phyloP scores from a whole-genome alignment of 1,140 invertebrate species.

The Scaptomyza montana region DNA sequence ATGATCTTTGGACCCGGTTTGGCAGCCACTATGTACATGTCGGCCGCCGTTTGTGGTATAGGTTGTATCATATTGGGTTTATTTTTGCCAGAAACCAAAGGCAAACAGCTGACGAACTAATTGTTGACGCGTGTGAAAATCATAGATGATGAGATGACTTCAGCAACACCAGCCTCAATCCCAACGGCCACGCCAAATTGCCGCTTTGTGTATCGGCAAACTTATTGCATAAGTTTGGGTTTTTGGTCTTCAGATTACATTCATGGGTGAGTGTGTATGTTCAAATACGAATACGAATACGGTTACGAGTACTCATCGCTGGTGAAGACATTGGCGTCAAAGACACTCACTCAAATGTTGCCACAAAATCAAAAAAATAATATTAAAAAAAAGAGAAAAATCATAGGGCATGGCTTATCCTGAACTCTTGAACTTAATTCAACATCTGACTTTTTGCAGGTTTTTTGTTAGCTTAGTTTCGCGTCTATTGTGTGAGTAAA shows the following conservation, averaged over 20 bases:
- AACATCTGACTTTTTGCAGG: conserved; percentile 48
- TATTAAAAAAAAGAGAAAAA: background rate
- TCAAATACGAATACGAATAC: conserved; percentile 14
- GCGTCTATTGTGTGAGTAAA: conserved; percentile 4
- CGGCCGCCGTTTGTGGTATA: conserved; percentile 55
- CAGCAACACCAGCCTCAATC: conserved; percentile 28
- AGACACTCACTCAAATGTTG: conserved; percentile 42
- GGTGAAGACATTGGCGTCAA: conserved; percentile 27
- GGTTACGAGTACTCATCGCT: conserved; percentile 17
- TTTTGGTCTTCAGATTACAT: conserved; percentile 17
- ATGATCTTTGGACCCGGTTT: conserved; percentile 65
- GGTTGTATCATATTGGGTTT: conserved; percentile 66
- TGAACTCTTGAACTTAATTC: conserved; percentile 75
- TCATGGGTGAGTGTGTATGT: conserved; percentile 7
- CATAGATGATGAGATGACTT: conserved; percentile 36
- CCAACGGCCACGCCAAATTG: conserved; percentile 54
- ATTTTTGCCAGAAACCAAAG: conserved; percentile 74
- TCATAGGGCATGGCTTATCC: conserved; percentile 47
- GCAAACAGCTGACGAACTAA: conserved; percentile 70
- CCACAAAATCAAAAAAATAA: conserved; percentile 28
- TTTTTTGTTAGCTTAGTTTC: conserved; percentile 21
- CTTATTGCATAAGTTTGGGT: conserved; percentile 55
- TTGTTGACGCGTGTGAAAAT: conserved; percentile 49
- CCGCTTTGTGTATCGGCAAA: conserved; percentile 39
- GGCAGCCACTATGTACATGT: conserved; percentile 67